phyloP scores from a whole-genome alignment of 2,888 invertebrate species.

The Cryptophagus acutangulus region DNA sequence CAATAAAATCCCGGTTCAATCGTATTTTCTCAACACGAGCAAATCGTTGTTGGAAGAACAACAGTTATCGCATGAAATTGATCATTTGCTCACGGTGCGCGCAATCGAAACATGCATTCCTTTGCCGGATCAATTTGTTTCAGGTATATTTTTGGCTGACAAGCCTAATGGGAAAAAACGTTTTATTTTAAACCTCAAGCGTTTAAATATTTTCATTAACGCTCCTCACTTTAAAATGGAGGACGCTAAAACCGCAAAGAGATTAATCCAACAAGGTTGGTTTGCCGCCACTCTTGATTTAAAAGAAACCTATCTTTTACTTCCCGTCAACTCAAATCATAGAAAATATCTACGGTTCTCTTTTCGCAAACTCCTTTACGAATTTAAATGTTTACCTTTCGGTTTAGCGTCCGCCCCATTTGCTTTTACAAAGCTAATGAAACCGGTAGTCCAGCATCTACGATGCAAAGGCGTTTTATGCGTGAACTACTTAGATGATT shows the following conservation, averaged over 20 bases:
- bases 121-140: background rate
- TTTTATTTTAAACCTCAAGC: slow-evolving; percentile 18
- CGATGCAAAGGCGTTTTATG: slow-evolving; percentile 6
- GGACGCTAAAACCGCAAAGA: slow-evolving; percentile 19
- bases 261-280: slow-evolving; percentile 12
- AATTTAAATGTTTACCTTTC: slow-evolving; percentile 18
- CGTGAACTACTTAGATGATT: slow-evolving; percentile 13
- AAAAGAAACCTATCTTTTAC: slow-evolving; percentile 15
- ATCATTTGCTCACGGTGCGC: too few relatives aligned
- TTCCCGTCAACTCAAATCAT: slow-evolving; percentile 8
- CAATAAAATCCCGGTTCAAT: too few relatives aligned
- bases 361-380: slow-evolving; percentile 12
- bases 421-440: slow-evolving; percentile 20
- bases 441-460: slow-evolving; percentile 12
- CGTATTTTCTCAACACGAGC: too few relatives aligned
- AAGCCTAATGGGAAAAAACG: slow-evolving; percentile 10
- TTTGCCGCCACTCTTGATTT: slow-evolving; percentile 12
- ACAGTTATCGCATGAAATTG: too few relatives aligned
- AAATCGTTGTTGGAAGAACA: too few relatives aligned
- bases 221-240: slow-evolving; percentile 28
- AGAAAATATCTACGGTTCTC: slow-evolving; percentile 15
- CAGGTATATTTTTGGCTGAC: slow-evolving; percentile 2
- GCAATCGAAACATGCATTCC: too few relatives aligned
- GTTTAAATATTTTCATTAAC: slow-evolving; percentile 21
- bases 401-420: slow-evolving; percentile 14